These are phyloP conservation scores for Danio aesculapii DNA, from an alignment of 2,797 vertebrate genomes.

Conservation along the genomic window DNA sequence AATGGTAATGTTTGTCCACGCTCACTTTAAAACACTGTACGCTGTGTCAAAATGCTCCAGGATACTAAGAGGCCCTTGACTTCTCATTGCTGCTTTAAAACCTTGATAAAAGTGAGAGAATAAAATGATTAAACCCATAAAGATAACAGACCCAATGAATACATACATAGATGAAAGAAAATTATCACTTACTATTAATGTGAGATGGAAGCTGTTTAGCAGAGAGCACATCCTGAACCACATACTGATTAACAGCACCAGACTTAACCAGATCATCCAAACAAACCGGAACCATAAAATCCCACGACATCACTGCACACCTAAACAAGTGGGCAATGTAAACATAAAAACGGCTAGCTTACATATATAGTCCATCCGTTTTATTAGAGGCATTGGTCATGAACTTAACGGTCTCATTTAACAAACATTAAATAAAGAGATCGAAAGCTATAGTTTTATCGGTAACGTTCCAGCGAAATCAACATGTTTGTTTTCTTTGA, in stretches of 20 bases:
- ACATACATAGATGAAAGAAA: fast-evolving
- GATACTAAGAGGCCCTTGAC: conserved; percentile 84
- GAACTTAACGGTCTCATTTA: not conserved
- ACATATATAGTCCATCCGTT: not conserved
- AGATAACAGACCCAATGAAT: not conserved
- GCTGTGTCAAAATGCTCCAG: conserved; percentile 90
- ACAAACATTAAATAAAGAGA: not conserved
- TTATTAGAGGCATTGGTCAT: not conserved
- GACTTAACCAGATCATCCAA: conserved; percentile 85
- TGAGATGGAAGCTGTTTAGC: conserved; percentile 76
- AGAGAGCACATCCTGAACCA: conserved; percentile 86
- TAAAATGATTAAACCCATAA: not conserved
- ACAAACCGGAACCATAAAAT: conserved; percentile 86
- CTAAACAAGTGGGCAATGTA: not conserved
- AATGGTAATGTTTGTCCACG: too few species aligned
- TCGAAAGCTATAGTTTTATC: too few species aligned
- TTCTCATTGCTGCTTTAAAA: conserved; percentile 82
- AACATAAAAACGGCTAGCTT: not conserved
- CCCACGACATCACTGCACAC: conserved; percentile 80
- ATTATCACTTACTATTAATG: conserved; percentile 79
- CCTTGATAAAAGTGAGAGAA: conserved; percentile 68
- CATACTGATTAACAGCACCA: conserved; percentile 85
- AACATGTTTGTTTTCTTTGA: not conserved
- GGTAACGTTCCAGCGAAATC: not conserved
- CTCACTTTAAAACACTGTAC: conserved; percentile 93